Evolutionary conservation across 2,888 invertebrate genomes (phyloP), one percentile per base, ranked within the genome.

Genomic region (Lithophane semibrunnea): DNA sequence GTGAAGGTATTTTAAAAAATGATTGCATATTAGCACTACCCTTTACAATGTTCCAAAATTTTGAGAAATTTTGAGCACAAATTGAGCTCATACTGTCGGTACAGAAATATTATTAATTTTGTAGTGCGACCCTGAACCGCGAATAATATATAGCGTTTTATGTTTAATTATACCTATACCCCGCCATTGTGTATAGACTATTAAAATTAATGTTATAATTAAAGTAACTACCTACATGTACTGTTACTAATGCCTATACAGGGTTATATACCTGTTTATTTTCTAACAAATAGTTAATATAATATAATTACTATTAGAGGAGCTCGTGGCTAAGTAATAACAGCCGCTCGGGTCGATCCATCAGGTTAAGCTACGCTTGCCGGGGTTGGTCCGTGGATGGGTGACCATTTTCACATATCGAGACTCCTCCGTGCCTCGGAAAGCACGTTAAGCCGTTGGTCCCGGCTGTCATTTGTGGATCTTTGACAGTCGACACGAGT

Each of bases 151-250:
- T 13, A 54, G 16, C 1, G 21, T 56, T 71, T 42, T 54, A 73
- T 54, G 3, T 61, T 63, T 80, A 73, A 54, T 54, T 63, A 42
- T 3, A 37, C 37, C 37, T 42, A 24, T 64, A 63, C 49, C 24
- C 37, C 18, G 21, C 2, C 58, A 69, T 29, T n/a, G 29, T 79
- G 49, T 42, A 18, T 3, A 44, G n/a, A 63, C n/a, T 78, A 78
- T 78, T 67, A 37, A 66, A 24, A 76, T 78, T 77, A 77, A 75
- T 77, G 47, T 24, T 66, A 10, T n/a, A 52, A 1, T 18, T 44
- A 10, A 29, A 75, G 4, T 24, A 44, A 44, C 12, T 8, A n/a
- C 16, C 5, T 12, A 47, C 8, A 10, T 7, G 24, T 42, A 24
- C 24, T 29, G n/a, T 64, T 52, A 52, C 12, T n/a, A 10, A 44